Evolutionary conservation across 2,888 invertebrate species (phyloP).

Genomic region (Synanthedon formicaeformis): DNA sequence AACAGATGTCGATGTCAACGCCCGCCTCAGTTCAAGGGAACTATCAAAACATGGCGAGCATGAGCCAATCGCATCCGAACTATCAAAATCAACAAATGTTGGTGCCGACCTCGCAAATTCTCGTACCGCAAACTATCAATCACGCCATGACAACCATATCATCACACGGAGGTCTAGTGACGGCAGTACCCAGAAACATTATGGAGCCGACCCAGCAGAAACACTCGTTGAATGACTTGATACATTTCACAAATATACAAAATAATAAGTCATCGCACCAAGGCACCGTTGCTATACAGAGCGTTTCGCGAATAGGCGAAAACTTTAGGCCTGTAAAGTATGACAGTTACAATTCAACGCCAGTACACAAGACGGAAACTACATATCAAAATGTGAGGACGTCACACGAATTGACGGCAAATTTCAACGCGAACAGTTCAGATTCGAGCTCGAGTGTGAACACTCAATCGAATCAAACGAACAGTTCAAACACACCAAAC

Average conservation of each 20-base stretch:
- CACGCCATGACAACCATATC: slow-evolving; percentile 20
- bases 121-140: slow-evolving; percentile 21
- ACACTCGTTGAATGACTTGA: slow-evolving; percentile 39
- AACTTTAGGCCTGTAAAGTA: slow-evolving; percentile 34
- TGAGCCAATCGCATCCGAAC: slow-evolving; percentile 55
- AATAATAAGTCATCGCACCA: slow-evolving; percentile 26
- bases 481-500: slow-evolving; percentile 77
- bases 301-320: slow-evolving; percentile 38
- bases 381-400: slow-evolving; percentile 47
- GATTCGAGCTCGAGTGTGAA: slow-evolving; percentile 80
- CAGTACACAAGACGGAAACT: slow-evolving; percentile 37
- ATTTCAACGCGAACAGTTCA: slow-evolving; percentile 58
- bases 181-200: slow-evolving; percentile 33
- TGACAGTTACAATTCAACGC: slow-evolving; percentile 37
- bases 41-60: slow-evolving; percentile 47
- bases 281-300: slow-evolving; percentile 34
- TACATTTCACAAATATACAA: slow-evolving; percentile 42
- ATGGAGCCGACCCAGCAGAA: slow-evolving; percentile 42
- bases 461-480: slow-evolving; percentile 67
- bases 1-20: slow-evolving; percentile 55
- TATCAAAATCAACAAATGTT: slow-evolving; percentile 14
- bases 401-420: slow-evolving; percentile 38
- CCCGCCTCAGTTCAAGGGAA: slow-evolving; percentile 34
- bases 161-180: slow-evolving; percentile 26
- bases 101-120: slow-evolving; percentile 13